Evolutionary conservation across 2,797 vertebrate genomes (phyloP).

Genomic region (Gorsachius magnificus): DNA sequence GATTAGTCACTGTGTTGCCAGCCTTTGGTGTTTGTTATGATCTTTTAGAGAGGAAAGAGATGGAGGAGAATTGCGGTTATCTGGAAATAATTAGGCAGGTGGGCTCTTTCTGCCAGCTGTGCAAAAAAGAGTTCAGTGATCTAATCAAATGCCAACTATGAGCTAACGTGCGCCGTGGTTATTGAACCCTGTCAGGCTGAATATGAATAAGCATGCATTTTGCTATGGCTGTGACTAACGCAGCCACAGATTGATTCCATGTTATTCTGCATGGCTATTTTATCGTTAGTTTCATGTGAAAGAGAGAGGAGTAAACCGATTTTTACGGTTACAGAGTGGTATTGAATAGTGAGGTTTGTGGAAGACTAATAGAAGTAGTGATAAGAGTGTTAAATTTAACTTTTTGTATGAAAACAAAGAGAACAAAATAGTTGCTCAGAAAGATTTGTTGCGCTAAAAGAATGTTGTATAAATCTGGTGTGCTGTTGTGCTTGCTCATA

Average conservation of each 20-base stretch:
- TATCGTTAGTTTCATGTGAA: not conserved
- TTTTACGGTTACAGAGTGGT: not conserved
- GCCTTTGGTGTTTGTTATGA: not conserved
- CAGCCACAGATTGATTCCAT: not conserved
- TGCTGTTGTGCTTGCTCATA: not conserved
- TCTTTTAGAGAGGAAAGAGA: not conserved
- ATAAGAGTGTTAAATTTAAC: not conserved
- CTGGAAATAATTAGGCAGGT: conserved; percentile 31
- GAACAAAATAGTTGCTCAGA: not conserved
- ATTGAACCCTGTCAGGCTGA: not conserved
- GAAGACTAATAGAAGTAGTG: not conserved
- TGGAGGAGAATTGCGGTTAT: not conserved
- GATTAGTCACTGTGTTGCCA: not conserved
- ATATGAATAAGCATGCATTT: not conserved
- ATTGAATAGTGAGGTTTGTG: not conserved
- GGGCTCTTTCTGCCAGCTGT: not conserved
- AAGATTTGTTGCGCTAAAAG: not conserved
- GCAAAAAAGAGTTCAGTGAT: not conserved
- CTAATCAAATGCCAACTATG: not conserved
- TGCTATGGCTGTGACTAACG: not conserved
- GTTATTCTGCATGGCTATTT: not conserved
- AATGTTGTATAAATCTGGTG: not conserved
- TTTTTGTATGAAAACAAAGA: not conserved
- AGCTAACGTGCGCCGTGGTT: not conserved
- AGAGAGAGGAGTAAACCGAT: not conserved